A percentile compares a stretch with the other conserved stretches of the same genome.
Conservation (phyloP, 2,113 vertebrate genomes). For the Chloroceryle aenea region DNA sequence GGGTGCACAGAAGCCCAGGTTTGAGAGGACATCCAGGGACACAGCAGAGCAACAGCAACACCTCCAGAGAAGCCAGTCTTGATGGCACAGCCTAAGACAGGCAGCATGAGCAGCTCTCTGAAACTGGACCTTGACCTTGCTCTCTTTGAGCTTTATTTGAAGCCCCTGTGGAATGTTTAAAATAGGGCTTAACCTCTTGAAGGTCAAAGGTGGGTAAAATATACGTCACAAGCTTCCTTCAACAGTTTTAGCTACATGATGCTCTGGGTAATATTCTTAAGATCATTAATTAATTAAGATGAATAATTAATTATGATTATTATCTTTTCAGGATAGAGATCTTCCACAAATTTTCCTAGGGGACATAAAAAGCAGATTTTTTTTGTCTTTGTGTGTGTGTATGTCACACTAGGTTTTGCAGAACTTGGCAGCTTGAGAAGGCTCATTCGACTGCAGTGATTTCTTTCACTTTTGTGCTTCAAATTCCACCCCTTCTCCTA, state of each 20-base stretch:
- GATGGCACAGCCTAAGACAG: not conserved
- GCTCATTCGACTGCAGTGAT: not conserved
- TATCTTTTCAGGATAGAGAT: not conserved
- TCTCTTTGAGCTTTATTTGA: not conserved
- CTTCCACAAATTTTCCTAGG: not conserved
- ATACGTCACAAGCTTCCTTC: rapidly evolving
- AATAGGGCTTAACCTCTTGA: not conserved
- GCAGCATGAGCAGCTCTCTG: not conserved
- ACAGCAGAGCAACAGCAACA: not conserved
- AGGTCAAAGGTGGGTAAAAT: not conserved
- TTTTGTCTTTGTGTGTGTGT: not conserved
- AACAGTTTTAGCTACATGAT: not conserved
- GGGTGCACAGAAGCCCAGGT: not conserved
- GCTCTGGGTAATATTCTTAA: not conserved
- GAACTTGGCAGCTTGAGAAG: not conserved
- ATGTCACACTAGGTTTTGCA: not conserved
- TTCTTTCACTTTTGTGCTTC: conserved; percentile 17
- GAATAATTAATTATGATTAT: not conserved
- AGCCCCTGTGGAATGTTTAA: not conserved
- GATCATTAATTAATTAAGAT: not conserved
- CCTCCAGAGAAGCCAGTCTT: not conserved
- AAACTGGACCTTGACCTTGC: not conserved
- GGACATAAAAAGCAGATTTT: not conserved
- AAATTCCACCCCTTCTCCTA: not conserved
- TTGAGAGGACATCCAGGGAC: not conserved